Percentiles rank a stretch among this genome's conserved stretches.
phyloP scores from a whole-genome alignment of 2,888 invertebrate genomes.

The Phymatocera aterrima region DNA sequence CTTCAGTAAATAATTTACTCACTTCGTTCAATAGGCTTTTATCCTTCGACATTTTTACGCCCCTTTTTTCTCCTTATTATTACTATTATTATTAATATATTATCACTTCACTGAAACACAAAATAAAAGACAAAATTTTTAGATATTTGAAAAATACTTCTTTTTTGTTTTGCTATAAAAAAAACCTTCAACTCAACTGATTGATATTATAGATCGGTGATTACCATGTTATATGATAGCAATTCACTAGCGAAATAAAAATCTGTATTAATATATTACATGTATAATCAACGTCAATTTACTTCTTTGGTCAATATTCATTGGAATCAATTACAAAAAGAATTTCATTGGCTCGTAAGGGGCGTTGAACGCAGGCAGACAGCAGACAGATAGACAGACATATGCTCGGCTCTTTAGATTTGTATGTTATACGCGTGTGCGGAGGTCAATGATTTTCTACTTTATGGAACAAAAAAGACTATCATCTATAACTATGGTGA shows the following conservation, averaged over 20 bases:
- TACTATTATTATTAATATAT: background rate
- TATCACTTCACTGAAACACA: background rate
- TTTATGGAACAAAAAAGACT: no score
- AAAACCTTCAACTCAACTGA: no score
- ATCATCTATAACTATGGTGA: no score
- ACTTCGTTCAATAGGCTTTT: constrained; percentile 54
- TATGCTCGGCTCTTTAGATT: background rate
- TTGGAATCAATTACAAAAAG: background rate
- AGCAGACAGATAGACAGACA: background rate
- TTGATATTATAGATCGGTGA: no score
- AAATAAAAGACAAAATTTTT: no score
- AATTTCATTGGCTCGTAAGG: constrained; percentile 4
- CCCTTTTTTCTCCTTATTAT: background rate
- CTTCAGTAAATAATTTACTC: constrained; percentile 71
- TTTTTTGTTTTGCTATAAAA: no score
- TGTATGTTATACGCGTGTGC: background rate
- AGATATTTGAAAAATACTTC: no score
- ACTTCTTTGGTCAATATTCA: background rate
- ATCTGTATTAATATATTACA: no score
- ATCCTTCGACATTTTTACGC: constrained; percentile 48
- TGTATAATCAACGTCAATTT: background rate
- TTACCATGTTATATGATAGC: no score
- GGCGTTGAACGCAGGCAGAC: background rate
- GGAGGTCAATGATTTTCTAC: no score
- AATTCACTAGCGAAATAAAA: no score